Conservation (phyloP, 2,797 vertebrate species). For the Platalea minor region DNA sequence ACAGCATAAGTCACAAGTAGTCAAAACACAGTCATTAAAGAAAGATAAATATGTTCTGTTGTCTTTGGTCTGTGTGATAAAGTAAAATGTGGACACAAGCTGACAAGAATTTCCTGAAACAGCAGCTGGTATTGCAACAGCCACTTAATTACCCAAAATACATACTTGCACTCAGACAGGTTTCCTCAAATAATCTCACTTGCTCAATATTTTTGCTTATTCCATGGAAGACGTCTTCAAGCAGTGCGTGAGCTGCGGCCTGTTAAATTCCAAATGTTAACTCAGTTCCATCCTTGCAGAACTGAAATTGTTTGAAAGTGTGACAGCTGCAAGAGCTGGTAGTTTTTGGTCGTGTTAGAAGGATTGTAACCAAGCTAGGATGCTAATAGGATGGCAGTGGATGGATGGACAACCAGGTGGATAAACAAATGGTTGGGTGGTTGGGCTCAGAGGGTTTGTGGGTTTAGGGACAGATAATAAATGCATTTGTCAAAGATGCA, state of each 20-base stretch:
- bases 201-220: not conserved
- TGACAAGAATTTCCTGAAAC: not conserved
- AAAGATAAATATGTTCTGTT: not conserved
- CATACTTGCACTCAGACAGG: not conserved
- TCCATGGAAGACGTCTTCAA: not conserved
- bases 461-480: not conserved
- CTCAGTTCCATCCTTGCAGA: not conserved
- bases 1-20: not conserved
- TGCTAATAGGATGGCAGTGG: not conserved
- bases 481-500: not conserved
- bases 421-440: not conserved
- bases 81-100: not conserved
- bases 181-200: not conserved
- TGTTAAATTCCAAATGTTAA: not conserved
- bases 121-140: not conserved
- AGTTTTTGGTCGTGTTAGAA: not conserved
- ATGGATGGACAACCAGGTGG: not conserved
- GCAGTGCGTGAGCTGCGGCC: not conserved
- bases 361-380: not conserved
- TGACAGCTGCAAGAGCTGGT: not conserved
- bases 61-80: not conserved
- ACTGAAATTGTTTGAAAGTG: not conserved
- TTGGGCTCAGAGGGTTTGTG: not conserved
- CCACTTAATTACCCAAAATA: not conserved
- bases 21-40: constrained; percentile 6